phyloP scores from a whole-genome alignment of 2,888 invertebrate genomes.

The Imbricaverruca yamaguchii region DNA sequence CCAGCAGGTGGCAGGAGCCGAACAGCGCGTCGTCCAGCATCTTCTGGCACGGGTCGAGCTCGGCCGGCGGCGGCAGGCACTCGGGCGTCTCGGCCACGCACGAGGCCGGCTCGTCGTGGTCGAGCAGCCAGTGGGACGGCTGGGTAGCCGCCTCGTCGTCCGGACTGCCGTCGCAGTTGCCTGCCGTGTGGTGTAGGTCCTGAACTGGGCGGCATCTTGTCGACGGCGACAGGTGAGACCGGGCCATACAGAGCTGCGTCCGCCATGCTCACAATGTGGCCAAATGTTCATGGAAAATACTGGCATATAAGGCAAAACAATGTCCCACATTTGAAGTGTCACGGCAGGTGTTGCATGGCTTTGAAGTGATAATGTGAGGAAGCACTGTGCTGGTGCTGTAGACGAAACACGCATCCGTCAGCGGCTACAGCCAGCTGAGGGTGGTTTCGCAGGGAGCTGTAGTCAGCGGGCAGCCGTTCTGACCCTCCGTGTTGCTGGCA shows the following conservation, averaged over 20 bases:
- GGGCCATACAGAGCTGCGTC: not conserved
- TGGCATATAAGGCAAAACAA: not conserved
- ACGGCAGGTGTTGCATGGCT: too few relatives aligned
- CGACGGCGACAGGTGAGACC: too few relatives aligned
- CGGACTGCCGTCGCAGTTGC: not conserved
- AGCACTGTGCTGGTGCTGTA: too few relatives aligned
- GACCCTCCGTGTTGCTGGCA: too few relatives aligned
- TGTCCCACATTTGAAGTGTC: constrained; percentile 34
- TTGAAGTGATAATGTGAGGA: too few relatives aligned
- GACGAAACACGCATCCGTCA: too few relatives aligned
- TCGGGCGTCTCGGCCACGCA: constrained; percentile 30
- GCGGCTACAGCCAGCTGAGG: too few relatives aligned
- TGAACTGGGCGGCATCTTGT: too few relatives aligned
- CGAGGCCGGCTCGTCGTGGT: not conserved
- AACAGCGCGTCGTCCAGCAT: constrained; percentile 52
- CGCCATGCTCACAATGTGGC: constrained; percentile 17
- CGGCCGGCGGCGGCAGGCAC: constrained; percentile 50
- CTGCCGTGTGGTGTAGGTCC: not conserved
- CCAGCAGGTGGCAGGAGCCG: constrained; percentile 62
- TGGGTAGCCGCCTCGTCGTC: not conserved
- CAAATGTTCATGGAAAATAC: constrained; percentile 14
- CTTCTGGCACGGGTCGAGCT: constrained; percentile 58
- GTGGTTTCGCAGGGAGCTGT: too few relatives aligned
- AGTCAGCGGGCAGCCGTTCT: too few relatives aligned
- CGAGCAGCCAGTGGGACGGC: constrained; percentile 12